Evolutionary conservation across 2,888 invertebrate species (phyloP), one percentile per base, ranked within the genome.

Genomic region (Mylabris sibirica): DNA sequence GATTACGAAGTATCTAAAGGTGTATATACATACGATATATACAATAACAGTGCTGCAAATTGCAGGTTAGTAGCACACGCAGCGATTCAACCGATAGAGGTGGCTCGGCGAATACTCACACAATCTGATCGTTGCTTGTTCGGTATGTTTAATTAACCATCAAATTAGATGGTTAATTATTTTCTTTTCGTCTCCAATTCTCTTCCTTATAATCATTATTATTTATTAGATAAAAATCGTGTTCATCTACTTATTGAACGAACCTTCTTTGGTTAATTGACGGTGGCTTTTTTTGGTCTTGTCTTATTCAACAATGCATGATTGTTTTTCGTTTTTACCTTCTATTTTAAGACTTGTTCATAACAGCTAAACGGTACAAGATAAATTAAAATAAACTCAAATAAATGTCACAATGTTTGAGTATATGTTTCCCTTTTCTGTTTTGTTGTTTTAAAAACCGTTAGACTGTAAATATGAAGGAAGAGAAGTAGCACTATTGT

Each of bases 31-130:
- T 44, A 24, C 22, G n/a, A n/a, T n/a, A n/a, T 49, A 41, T 65
- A 35, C 38, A 64, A 70, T 11, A 57, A 67, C 67, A 60, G 59
- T 63, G 35, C 62, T 65, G 70, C 68, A 72, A 76, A 76, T 76
- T 75, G 74, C 75, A 66, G 76, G 76, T 76, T 75, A 76, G 76
- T 76, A 71, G 76, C 72, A 76, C 76, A 76, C 70, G 71, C 22
- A n/a, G 11, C 72, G 72, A 74, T 72, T 73, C 70, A 67, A 69
- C 65, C 68, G 74, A 74, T 73, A 72, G 30, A n/a, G 72, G 75
- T 71, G 70, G 44, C 70, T 64, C 44, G 61, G 67, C 44, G 59
- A 60, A 30, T 35, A 20, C 1, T 68, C 63, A 59, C 41, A 14
- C 22, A 35, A 69, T 63, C 63, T 34, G 66, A 59, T 12, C 49